Evolutionary conservation across 2,113 vertebrate species (phyloP).

Genomic region (Lutjanus erythropterus): DNA sequence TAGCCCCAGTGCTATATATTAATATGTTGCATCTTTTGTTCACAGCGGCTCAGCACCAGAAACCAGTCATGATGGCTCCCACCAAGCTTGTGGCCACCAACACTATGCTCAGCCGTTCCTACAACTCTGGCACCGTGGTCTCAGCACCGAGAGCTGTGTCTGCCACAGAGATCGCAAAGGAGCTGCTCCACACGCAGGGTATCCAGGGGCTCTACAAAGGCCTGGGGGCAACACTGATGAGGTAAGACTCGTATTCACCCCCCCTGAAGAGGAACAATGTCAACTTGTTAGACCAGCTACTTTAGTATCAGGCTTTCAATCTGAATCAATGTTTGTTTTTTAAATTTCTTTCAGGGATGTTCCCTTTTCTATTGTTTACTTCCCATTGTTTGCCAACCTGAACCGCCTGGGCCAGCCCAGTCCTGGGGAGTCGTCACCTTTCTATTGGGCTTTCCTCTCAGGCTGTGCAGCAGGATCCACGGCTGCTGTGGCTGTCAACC

Average conservation of each 20-base stretch:
- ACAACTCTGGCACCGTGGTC: slow-evolving; percentile 76
- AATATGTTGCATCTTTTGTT: neutral
- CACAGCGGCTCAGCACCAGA: slow-evolving; percentile 84
- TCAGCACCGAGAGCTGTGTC: slow-evolving; percentile 74
- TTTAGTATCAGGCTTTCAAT: neutral
- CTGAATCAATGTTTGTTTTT: neutral
- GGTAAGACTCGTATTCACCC: slow-evolving; percentile 66
- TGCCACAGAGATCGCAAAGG: slow-evolving; percentile 85
- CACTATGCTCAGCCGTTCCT: slow-evolving; percentile 82
- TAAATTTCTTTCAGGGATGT: slow-evolving; percentile 84
- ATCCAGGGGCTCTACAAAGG: slow-evolving; percentile 88
- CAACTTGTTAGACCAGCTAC: neutral
- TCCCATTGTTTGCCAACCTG: slow-evolving; percentile 88
- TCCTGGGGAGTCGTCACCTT: slow-evolving; percentile 72
- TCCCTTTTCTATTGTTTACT: slow-evolving; percentile 88
- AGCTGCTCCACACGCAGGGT: slow-evolving; percentile 83
- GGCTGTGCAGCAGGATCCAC: slow-evolving; percentile 84
- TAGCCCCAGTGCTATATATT: neutral
- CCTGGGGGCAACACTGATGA: slow-evolving; percentile 87
- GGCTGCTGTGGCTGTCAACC: slow-evolving; percentile 86
- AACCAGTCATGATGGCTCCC: slow-evolving; percentile 72
- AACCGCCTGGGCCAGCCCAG: slow-evolving; percentile 83
- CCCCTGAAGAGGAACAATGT: too few relatives aligned
- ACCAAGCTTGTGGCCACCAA: slow-evolving; percentile 80
- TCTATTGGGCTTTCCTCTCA: slow-evolving; percentile 88